Evolutionary conservation across 2,888 invertebrate genomes (phyloP).

Genomic region (Drosophila fulvimacula): DNA sequence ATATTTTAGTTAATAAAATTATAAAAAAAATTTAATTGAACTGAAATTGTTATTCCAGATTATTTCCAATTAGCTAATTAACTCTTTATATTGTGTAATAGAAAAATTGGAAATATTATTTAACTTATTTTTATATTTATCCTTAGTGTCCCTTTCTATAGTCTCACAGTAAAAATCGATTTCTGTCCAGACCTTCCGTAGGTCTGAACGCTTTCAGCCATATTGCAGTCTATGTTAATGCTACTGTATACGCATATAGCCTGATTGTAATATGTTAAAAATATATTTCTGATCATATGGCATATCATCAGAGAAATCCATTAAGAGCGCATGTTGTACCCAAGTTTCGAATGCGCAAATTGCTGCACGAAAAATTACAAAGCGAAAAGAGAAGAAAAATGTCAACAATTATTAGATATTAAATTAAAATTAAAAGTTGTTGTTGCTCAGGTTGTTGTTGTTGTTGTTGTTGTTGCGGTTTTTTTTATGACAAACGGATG

Average conservation of each 20-base stretch:
- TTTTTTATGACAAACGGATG: constrained; percentile 82
- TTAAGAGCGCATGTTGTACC: constrained; percentile 51
- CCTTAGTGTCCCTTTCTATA: no score
- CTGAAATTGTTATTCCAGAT: no score
- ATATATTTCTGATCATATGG: constrained; percentile 36
- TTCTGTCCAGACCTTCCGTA: not conserved
- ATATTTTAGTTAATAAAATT: no score
- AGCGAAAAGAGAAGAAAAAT: constrained; percentile 17
- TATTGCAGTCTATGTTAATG: not conserved
- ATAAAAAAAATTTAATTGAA: not conserved
- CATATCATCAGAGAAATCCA: constrained; percentile 69
- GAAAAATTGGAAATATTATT: no score
- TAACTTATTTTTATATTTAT: no score
- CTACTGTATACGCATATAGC: constrained; percentile 33
- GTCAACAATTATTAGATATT: constrained; percentile 77
- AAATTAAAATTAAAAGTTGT: constrained; percentile 72
- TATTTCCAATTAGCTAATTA: no score
- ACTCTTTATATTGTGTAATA: no score
- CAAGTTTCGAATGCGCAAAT: constrained; percentile 65
- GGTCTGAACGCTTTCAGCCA: not conserved
- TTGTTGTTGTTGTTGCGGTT: constrained; percentile 21
- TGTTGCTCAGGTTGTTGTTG: constrained; percentile 23
- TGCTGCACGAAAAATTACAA: constrained; percentile 54
- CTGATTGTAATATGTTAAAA: constrained; percentile 43
- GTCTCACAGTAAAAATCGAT: not conserved